Conservation (phyloP, 1,140 invertebrate genomes). For the Drosophila virilis region DNA sequence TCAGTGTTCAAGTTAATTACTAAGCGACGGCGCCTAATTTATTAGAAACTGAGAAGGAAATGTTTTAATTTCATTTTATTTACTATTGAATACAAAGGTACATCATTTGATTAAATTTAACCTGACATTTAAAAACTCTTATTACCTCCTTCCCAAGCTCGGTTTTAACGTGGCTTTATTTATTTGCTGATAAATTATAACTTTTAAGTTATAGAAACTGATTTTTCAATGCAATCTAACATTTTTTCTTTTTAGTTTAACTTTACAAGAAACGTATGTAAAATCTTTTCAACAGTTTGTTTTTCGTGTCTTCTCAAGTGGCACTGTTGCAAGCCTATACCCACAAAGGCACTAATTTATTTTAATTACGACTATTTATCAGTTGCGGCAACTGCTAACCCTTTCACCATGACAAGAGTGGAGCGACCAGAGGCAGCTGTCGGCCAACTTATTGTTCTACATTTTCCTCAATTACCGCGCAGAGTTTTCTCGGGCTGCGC, state of each 20-base stretch:
- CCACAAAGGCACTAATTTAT: slow-evolving; percentile 39
- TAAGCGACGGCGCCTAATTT: background rate
- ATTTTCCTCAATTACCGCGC: slow-evolving; percentile 60
- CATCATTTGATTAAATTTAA: too few relatives aligned
- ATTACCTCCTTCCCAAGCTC: too few relatives aligned
- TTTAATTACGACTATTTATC: slow-evolving; percentile 51
- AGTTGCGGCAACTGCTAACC: slow-evolving; percentile 32
- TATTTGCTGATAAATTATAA: too few relatives aligned
- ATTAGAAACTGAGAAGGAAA: background rate
- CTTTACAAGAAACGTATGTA: background rate
- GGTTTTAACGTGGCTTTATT: too few relatives aligned
- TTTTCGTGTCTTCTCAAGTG: slow-evolving; percentile 7
- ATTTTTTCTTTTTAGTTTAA: background rate
- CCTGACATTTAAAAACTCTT: too few relatives aligned
- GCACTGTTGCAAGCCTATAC: slow-evolving; percentile 12
- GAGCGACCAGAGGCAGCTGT: slow-evolving; percentile 23
- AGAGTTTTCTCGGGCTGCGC: slow-evolving; percentile 31
- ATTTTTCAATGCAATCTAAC: too few relatives aligned
- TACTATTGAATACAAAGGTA: too few relatives aligned
- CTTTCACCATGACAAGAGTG: slow-evolving; percentile 32
- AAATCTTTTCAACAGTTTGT: too few relatives aligned
- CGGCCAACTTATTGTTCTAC: slow-evolving; percentile 61
- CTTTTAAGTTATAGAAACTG: too few relatives aligned
- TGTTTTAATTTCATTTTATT: background rate
- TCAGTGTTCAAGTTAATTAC: too few relatives aligned